Percentiles rank a stretch among this genome's conserved stretches.
phyloP scores from a whole-genome alignment of 2,797 vertebrate species.

The Macropus fuliginosus region DNA sequence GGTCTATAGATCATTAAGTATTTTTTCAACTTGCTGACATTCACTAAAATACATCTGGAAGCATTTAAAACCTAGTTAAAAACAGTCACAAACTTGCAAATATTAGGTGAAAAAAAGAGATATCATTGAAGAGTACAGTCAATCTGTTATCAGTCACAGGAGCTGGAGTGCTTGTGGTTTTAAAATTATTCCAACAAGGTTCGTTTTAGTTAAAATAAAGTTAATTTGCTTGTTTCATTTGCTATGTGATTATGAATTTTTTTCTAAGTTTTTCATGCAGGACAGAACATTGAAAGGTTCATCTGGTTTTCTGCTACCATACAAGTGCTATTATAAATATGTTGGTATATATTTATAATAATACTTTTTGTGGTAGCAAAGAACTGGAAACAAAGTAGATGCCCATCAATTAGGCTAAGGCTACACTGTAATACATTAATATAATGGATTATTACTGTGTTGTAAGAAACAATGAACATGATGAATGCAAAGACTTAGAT shows the following conservation, averaged over 20 bases:
- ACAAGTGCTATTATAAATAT: background rate
- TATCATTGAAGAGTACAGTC: constrained; percentile 50
- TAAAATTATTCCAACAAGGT: constrained; percentile 3
- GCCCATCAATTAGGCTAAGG: background rate
- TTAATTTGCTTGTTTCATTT: background rate
- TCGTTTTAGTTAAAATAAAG: background rate
- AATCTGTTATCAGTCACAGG: background rate
- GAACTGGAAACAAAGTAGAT: background rate
- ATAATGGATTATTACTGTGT: background rate
- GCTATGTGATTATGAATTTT: background rate
- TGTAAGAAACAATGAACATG: background rate
- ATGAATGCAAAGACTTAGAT: background rate
- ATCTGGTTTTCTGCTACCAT: background rate
- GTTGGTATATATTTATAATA: background rate
- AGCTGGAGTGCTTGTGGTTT: background rate
- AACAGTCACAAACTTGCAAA: constrained; percentile 44
- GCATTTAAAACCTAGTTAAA: constrained; percentile 70
- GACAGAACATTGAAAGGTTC: background rate
- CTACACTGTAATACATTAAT: background rate
- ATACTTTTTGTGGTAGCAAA: background rate
- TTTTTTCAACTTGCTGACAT: constrained; percentile 60
- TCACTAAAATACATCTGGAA: constrained; percentile 63
- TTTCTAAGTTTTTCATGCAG: background rate
- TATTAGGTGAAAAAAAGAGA: constrained; percentile 30
- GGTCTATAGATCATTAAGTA: constrained; percentile 44